These are phyloP conservation scores for Diorhabda elongata DNA, from an alignment of 1,140 invertebrate genomes.

Conservation along the genomic window DNA sequence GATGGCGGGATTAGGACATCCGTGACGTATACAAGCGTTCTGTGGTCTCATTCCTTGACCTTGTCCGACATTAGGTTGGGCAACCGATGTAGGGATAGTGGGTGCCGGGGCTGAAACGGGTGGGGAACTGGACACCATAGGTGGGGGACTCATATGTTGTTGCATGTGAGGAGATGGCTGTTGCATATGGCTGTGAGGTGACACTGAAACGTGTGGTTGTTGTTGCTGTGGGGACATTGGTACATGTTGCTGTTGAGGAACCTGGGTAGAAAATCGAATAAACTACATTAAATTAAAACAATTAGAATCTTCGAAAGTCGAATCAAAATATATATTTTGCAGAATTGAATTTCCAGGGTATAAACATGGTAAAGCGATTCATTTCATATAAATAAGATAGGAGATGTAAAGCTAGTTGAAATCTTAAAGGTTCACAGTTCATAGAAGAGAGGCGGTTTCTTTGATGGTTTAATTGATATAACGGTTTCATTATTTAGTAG, in stretches of 20 bases:
- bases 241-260: slow-evolving; percentile 40
- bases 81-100: slow-evolving; percentile 47
- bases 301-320: background rate
- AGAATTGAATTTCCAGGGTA: too few relatives aligned
- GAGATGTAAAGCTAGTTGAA: too few relatives aligned
- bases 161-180: slow-evolving; percentile 45
- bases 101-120: slow-evolving; percentile 46
- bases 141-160: slow-evolving; percentile 49
- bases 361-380: too few relatives aligned
- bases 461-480: too few relatives aligned
- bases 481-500: too few relatives aligned
- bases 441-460: too few relatives aligned
- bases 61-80: slow-evolving; percentile 46
- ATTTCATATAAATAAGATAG: too few relatives aligned
- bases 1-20: slow-evolving; percentile 86
- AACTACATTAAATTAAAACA: slow-evolving; percentile 1
- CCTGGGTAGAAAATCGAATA: slow-evolving; percentile 21
- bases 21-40: slow-evolving; percentile 79
- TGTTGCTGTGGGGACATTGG: slow-evolving; percentile 34
- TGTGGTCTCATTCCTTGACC: slow-evolving; percentile 49
- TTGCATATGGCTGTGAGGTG: slow-evolving; percentile 33
- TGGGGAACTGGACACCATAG: slow-evolving; percentile 47
- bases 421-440: too few relatives aligned
- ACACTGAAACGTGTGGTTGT: slow-evolving; percentile 38
- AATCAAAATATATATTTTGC: background rate